Percentiles rank a stretch among this genome's conserved stretches.
Evolutionary conservation across 2,888 invertebrate species (phyloP).

Genomic region (Drosophila nr. medialis): DNA sequence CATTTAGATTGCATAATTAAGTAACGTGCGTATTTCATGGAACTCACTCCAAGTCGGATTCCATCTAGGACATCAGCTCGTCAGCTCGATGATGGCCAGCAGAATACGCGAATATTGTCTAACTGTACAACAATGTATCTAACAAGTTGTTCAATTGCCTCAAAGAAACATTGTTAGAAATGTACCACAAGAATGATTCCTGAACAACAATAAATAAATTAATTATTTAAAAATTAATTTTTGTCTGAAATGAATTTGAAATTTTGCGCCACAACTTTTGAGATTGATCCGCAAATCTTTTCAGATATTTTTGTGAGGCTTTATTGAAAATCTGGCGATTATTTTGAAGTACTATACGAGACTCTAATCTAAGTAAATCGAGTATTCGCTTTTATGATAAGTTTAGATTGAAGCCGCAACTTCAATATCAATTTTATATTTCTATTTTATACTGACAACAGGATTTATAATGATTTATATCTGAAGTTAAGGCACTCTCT

Average conservation of each 20-base stretch:
- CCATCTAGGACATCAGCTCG: conserved; percentile 9
- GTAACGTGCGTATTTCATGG: conserved; percentile 55
- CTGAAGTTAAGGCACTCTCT: too few relatives aligned
- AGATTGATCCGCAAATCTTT: neutral
- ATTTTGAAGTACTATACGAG: neutral
- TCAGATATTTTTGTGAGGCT: neutral
- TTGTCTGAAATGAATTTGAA: neutral
- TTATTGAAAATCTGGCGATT: neutral
- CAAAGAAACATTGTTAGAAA: neutral
- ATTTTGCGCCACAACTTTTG: neutral
- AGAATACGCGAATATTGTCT: neutral
- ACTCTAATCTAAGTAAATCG: neutral
- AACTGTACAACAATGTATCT: neutral
- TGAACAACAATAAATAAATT: neutral
- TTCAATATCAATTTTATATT: neutral
- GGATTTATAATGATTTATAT: neutral
- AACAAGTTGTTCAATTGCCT: conserved; percentile 1
- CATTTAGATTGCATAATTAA: conserved; percentile 80
- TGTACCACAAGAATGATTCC: neutral
- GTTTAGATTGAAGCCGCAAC: neutral
- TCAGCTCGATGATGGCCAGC: neutral
- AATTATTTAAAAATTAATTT: neutral
- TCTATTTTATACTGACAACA: neutral
- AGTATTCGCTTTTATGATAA: neutral
- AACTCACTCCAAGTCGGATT: conserved; percentile 27